These are phyloP conservation scores for Trididemnum nubilum DNA, from an alignment of 23 tunicate genomes.

Conservation along the genomic window DNA sequence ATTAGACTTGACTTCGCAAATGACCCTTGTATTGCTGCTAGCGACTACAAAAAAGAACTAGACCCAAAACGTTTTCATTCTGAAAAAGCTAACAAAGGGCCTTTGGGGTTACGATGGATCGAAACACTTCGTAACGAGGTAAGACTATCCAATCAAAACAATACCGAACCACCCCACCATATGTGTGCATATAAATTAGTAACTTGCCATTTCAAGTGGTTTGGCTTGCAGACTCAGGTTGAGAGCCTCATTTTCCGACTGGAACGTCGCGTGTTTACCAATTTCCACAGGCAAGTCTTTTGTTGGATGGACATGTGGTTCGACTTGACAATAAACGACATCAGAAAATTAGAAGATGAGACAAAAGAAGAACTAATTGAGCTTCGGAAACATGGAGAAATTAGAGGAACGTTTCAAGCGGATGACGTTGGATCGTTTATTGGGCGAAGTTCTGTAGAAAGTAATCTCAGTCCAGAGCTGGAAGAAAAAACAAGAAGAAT, in stretches of 20 bases:
- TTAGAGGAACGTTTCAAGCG: constrained; percentile 61
- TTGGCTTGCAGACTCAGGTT: constrained; percentile 65
- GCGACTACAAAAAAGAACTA: constrained; percentile 28
- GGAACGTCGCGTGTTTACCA: constrained; percentile 64
- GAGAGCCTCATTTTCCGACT: constrained; percentile 55
- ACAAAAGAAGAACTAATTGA: constrained; percentile 68
- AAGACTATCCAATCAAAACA: background rate
- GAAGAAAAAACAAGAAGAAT: too few relatives aligned
- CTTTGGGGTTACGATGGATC: constrained; percentile 34
- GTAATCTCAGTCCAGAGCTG: too few relatives aligned
- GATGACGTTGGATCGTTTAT: constrained; percentile 7
- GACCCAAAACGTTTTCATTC: constrained; percentile 36
- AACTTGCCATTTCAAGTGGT: constrained; percentile 73
- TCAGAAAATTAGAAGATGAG: constrained; percentile 78
- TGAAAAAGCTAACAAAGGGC: constrained; percentile 22
- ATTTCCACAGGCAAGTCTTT: constrained; percentile 78
- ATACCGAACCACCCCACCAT: constrained; percentile 12
- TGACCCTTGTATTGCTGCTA: constrained; percentile 2
- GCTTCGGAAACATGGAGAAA: constrained; percentile 50
- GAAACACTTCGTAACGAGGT: background rate
- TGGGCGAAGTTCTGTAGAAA: too few relatives aligned
- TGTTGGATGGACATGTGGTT: constrained; percentile 89
- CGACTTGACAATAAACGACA: constrained; percentile 81
- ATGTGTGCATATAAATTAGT: constrained; percentile 96
- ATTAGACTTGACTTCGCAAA: constrained; percentile 53